These are phyloP conservation scores for Tupiocoris notatus DNA, from an alignment of 2,888 invertebrate species.

Conservation along the genomic window DNA sequence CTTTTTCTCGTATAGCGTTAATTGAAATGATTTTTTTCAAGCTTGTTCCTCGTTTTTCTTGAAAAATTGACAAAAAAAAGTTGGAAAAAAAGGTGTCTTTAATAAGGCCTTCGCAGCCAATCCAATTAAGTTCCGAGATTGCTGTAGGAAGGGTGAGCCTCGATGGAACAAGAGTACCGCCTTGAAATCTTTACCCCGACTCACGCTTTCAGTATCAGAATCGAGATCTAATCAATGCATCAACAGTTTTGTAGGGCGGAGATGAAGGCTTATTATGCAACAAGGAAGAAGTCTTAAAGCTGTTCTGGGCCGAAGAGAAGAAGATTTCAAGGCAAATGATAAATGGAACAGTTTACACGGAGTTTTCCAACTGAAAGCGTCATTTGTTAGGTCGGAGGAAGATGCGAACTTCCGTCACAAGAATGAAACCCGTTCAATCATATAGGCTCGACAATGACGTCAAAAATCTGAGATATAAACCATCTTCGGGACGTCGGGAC, in stretches of 20 bases:
- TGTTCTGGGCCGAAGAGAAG: neutral
- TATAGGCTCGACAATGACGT: neutral
- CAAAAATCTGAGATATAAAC: neutral
- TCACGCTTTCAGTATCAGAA: neutral
- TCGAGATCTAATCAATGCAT: constrained; percentile 31
- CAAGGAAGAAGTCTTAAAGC: neutral
- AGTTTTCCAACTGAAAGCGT: neutral
- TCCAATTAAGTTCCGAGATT: constrained; percentile 25
- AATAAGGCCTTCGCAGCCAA: constrained; percentile 13
- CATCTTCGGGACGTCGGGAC: neutral
- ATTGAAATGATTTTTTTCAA: constrained; percentile 15
- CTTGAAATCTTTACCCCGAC: neutral
- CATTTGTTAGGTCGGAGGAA: constrained; percentile 23
- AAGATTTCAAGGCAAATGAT: constrained; percentile 13
- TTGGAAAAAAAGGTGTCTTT: neutral
- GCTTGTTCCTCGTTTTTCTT: neutral
- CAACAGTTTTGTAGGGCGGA: neutral
- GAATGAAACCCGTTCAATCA: constrained; percentile 11
- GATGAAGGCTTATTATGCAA: constrained; percentile 1
- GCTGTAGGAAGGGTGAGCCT: neutral
- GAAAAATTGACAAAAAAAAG: neutral
- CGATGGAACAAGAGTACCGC: neutral
- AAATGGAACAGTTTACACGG: constrained; percentile 16
- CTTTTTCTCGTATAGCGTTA: neutral
- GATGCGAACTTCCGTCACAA: neutral